phyloP scores from a whole-genome alignment of 2,888 invertebrate genomes.

The Agrochola circellaris region DNA sequence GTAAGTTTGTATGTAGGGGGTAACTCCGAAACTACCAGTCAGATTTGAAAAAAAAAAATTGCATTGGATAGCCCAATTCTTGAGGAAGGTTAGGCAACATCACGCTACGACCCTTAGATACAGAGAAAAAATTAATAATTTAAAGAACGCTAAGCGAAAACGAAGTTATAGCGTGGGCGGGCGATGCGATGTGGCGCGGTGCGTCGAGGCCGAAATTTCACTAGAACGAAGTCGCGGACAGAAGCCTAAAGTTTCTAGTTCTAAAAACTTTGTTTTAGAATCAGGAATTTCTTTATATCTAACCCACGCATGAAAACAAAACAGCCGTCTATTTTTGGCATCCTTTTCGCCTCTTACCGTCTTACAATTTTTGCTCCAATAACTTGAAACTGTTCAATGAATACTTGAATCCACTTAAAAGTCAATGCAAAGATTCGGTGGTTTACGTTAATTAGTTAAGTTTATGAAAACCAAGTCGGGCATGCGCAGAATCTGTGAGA shows the following conservation, averaged over 20 bases:
- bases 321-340: neutral
- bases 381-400: conserved; percentile 46
- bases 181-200: too few species aligned
- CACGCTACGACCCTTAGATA: too few species aligned
- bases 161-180: too few species aligned
- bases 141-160: too few species aligned
- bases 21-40: too few species aligned
- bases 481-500: conserved; percentile 34
- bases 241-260: neutral
- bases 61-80: too few species aligned
- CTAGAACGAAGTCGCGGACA: too few species aligned
- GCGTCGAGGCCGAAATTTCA: too few species aligned
- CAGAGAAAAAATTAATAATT: too few species aligned
- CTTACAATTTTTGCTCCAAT: conserved; percentile 29
- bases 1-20: too few species aligned
- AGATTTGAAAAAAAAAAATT: too few species aligned
- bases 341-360: neutral
- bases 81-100: too few species aligned
- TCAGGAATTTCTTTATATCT: neutral
- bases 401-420: conserved; percentile 55
- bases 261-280: neutral
- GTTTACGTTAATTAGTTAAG: conserved; percentile 53
- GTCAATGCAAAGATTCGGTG: conserved; percentile 53
- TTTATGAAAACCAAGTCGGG: conserved; percentile 36
- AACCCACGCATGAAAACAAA: neutral